A percentile compares a stretch with the other conserved stretches of the same genome.
These are phyloP conservation scores for Sylvia borin DNA, from an alignment of 2,797 vertebrate species.

Conservation along the genomic window DNA sequence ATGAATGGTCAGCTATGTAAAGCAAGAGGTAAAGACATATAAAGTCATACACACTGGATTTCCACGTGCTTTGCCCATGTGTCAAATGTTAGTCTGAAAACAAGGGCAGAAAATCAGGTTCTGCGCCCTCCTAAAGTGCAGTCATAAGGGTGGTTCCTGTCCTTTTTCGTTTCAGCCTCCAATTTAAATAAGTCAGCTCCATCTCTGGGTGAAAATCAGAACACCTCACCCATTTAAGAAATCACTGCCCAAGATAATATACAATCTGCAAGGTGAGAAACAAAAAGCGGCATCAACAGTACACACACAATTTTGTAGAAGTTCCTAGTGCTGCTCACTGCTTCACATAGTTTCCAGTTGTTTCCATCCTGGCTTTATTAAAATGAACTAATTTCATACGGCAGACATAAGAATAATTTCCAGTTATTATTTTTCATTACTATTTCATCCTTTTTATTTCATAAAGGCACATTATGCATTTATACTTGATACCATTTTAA, in stretches of 20 bases:
- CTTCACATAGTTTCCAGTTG: not conserved
- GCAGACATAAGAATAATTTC: not conserved
- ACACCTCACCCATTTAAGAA: not conserved
- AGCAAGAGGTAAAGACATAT: not conserved
- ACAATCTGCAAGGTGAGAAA: not conserved
- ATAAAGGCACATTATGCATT: not conserved
- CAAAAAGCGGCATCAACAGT: not conserved
- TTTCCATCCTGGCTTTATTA: not conserved
- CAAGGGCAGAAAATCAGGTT: not conserved
- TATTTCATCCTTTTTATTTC: not conserved
- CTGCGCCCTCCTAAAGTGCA: rapidly evolving
- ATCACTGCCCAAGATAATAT: not conserved
- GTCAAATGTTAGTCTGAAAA: not conserved
- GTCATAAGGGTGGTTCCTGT: not conserved
- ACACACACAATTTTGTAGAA: not conserved
- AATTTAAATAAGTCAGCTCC: not conserved
- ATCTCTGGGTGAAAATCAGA: not conserved
- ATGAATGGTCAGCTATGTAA: not conserved
- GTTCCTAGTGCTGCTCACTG: not conserved
- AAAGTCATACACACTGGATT: not conserved
- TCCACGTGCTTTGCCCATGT: rapidly evolving
- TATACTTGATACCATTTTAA: not conserved
- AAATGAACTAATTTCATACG: not conserved
- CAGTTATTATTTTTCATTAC: not conserved
- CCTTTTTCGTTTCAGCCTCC: not conserved